Evolutionary conservation across 1,140 invertebrate genomes (phyloP), one percentile per base, ranked within the genome.

Genomic region (Drosophila littoralis): DNA sequence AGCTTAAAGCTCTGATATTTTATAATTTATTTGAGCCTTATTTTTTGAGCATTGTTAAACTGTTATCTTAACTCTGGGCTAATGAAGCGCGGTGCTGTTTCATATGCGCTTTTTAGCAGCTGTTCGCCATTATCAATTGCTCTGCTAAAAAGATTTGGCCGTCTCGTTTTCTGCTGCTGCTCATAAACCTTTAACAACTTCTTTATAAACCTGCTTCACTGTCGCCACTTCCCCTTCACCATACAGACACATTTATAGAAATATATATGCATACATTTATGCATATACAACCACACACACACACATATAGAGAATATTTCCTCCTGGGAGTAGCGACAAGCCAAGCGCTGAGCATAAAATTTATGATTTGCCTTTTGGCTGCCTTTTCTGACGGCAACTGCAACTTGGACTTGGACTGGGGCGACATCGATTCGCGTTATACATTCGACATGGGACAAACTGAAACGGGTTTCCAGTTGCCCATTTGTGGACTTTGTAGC

Each of bases 281-380:
- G 22, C 22, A 28, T 28, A 28, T 28, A 28, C 22, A 22, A 3
- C 2, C 22, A 57, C 32, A 15, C 22, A 22, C 22, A 22, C 22
- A 57, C 32, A 15, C 33, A 17, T 57, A 38, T 42, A 12, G 51
- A 40, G 51, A 28, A 40, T 36, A 64, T 70, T 63, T 64, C 35
- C 63, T 45, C 45, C 55, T 51, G 70, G 55, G 70, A 60, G 38
- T 48, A 55, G 51, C 68, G 35, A 42, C 77, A 51, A 60, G 64
- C 55, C 70, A 59, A 52, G 70, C 63, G 59, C 63, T 74, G 71
- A 83, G 84, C 83, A 83, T 82, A 88, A 74, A 88, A 88, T 88
- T 88, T 88, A 88, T 88, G 83, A 88, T 88, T 88, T 81, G 82
- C 82, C 81, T 85, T 81, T 78, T 73, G 43, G 65, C 60, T 65